Conservation (phyloP, 2,797 vertebrate genomes). For the Phoxinus dragarum region DNA sequence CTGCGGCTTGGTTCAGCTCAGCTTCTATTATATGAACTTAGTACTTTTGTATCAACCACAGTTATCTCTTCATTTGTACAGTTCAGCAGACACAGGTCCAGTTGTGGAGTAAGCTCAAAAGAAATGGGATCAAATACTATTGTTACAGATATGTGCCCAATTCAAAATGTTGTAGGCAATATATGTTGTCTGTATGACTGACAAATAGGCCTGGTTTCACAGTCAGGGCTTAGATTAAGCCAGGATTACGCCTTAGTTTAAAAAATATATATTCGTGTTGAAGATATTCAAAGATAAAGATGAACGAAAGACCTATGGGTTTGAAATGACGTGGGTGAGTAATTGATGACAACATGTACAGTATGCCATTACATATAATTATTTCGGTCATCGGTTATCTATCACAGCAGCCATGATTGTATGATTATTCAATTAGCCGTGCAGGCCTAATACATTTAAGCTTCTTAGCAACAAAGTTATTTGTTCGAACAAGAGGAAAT, state of each 20-base stretch:
- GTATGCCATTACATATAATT: neutral
- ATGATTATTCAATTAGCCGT: neutral
- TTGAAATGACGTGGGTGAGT: neutral
- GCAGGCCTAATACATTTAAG: neutral
- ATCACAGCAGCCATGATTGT: neutral
- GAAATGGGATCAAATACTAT: neutral
- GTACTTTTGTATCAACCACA: neutral
- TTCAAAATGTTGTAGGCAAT: neutral
- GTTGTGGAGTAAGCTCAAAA: neutral
- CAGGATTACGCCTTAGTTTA: too few species aligned
- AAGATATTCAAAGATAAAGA: neutral
- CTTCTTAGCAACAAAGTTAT: neutral
- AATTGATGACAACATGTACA: neutral
- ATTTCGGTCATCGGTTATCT: neutral
- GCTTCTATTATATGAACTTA: neutral
- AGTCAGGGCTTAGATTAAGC: too few species aligned
- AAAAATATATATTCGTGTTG: neutral
- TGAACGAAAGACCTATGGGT: too few species aligned
- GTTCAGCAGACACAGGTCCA: neutral
- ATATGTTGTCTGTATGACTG: neutral
- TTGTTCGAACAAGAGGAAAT: slow-evolving; percentile 7
- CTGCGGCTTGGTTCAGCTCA: neutral
- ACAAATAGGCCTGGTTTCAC: neutral
- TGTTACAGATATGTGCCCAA: neutral
- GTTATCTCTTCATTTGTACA: neutral